phyloP scores from a whole-genome alignment of 2,797 vertebrate genomes.

The Lagothrix lagotricha region DNA sequence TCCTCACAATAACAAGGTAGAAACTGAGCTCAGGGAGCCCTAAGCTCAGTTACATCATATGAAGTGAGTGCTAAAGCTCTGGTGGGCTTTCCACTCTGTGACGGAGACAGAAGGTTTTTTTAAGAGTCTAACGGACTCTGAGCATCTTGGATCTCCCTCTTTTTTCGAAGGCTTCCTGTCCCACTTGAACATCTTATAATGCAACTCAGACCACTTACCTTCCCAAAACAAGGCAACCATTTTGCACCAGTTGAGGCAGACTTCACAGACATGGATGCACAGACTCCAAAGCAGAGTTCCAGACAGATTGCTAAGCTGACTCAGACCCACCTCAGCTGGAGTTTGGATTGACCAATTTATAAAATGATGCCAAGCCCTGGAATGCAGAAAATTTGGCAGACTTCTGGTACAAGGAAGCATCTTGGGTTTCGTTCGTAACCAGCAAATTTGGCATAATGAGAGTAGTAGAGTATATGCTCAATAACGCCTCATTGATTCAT shows the following conservation, averaged over 20 bases:
- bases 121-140: neutral
- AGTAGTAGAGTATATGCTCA: neutral
- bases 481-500: neutral
- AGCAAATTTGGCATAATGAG: neutral
- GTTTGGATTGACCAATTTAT: neutral
- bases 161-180: neutral
- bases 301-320: neutral
- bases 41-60: neutral
- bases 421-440: neutral
- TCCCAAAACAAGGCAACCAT: neutral
- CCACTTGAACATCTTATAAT: neutral
- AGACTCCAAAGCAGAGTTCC: neutral
- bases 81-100: neutral
- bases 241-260: neutral
- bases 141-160: neutral
- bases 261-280: neutral
- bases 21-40: neutral
- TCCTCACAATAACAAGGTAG: neutral
- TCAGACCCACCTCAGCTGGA: neutral
- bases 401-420: neutral
- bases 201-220: neutral
- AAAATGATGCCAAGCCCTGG: neutral
- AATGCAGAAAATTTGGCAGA: neutral
- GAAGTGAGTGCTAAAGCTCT: neutral
- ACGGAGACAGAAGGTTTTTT: too few relatives aligned